A percentile compares a stretch with the other conserved stretches of the same genome.
phyloP scores from a whole-genome alignment of 92 coral and sea anemone species.

The Epizoanthus illoricatus region DNA sequence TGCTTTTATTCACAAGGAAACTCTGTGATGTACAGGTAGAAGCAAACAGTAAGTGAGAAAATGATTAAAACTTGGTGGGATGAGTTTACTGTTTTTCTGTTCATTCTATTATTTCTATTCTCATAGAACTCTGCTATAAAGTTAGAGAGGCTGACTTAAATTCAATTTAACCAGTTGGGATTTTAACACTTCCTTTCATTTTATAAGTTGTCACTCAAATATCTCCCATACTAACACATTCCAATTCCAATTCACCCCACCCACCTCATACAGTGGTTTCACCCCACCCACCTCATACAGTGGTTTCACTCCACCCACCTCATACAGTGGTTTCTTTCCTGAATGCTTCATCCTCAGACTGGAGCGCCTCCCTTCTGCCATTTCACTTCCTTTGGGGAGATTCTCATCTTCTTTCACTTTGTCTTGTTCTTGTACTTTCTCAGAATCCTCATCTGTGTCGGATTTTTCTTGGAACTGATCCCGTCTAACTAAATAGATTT shows the following conservation, averaged over 20 bases:
- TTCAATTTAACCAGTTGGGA: too few species aligned
- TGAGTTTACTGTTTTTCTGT: too few species aligned
- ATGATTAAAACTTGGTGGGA: too few species aligned
- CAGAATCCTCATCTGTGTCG: background rate
- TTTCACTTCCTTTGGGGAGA: slow-evolving; percentile 26
- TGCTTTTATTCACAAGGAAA: too few species aligned
- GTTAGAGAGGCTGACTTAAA: background rate
- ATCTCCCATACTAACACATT: background rate
- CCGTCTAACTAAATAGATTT: background rate
- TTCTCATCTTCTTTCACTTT: slow-evolving; percentile 6
- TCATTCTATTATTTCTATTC: too few species aligned
- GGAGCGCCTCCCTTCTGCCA: slow-evolving; percentile 24
- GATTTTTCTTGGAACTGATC: background rate
- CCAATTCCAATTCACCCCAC: background rate
- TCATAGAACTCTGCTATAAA: too few species aligned
- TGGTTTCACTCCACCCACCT: background rate
- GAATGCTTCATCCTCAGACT: slow-evolving; percentile 25
- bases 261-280: background rate
- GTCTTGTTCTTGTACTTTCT: background rate
- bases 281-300: too few species aligned
- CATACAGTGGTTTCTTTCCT: slow-evolving; percentile 23
- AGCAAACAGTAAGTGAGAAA: too few species aligned
- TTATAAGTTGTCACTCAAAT: too few species aligned
- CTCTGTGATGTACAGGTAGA: too few species aligned
- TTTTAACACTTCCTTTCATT: too few species aligned